A percentile compares a stretch with the other conserved stretches of the same genome.
Evolutionary conservation across 2,888 invertebrate species (phyloP).

Genomic region (Nephrotoma appendiculata): DNA sequence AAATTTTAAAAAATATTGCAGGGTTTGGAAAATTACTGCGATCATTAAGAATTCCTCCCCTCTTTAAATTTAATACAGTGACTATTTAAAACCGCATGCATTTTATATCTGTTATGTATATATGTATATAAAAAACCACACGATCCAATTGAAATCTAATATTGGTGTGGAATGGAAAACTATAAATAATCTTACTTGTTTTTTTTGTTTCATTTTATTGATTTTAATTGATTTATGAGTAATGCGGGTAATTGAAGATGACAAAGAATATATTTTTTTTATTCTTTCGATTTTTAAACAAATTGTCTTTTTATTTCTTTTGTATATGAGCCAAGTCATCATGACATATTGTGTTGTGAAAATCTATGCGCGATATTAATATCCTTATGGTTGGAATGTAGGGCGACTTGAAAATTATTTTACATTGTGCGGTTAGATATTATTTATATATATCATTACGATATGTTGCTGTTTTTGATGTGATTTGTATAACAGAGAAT

Average conservation of each 20-base stretch:
- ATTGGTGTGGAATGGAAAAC: background rate
- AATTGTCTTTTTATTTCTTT: background rate
- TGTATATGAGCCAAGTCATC: background rate
- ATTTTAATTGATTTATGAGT: background rate
- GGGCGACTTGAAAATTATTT: background rate
- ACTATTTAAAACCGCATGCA: background rate
- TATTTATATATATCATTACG: background rate
- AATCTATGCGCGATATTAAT: background rate
- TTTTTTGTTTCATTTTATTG: background rate
- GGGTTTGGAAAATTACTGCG: background rate
- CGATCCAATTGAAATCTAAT: background rate
- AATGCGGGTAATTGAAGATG: background rate
- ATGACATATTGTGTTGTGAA: background rate
- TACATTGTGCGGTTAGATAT: background rate
- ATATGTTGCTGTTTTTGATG: background rate
- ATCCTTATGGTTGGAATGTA: background rate
- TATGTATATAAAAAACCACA: background rate
- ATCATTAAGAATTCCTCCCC: background rate
- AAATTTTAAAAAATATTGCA: background rate
- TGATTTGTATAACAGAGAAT: background rate
- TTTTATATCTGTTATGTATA: background rate
- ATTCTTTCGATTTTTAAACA: background rate
- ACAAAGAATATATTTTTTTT: background rate
- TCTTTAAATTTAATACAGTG: no score
- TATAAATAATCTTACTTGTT: background rate